Percentiles rank a stretch among this genome's conserved stretches.
These are phyloP conservation scores for Chrysolina oricalcia DNA, from an alignment of 2,888 invertebrate genomes.

Conservation along the genomic window DNA sequence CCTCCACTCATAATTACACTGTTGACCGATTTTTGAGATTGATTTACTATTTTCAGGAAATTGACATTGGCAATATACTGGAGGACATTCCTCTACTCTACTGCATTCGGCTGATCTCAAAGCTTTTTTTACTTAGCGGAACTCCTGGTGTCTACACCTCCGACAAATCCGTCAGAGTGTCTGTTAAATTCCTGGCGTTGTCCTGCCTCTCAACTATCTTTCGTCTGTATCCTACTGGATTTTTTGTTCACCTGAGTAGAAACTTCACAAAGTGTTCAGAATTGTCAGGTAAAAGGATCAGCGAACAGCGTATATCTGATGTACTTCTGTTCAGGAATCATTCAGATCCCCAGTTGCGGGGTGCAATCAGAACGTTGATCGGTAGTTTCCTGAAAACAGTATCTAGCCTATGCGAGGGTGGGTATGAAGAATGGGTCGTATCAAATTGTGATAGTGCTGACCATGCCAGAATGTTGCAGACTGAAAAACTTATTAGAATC, in stretches of 20 bases:
- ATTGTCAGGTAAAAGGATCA: constrained; percentile 56
- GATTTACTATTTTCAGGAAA: constrained; percentile 69
- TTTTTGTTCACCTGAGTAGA: constrained; percentile 79
- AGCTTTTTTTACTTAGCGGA: constrained; percentile 83
- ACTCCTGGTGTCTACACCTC: constrained; percentile 75
- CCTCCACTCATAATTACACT: too few species aligned
- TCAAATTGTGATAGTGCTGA: constrained; percentile 59
- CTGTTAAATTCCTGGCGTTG: constrained; percentile 91
- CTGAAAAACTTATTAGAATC: constrained; percentile 50
- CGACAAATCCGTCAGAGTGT: constrained; percentile 88
- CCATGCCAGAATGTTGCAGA: constrained; percentile 35
- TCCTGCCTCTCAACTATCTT: constrained; percentile 86
- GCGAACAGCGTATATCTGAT: constrained; percentile 80
- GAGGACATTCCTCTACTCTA: constrained; percentile 82
- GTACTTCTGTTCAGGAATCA: constrained; percentile 82
- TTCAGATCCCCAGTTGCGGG: constrained; percentile 87
- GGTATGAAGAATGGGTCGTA: constrained; percentile 74
- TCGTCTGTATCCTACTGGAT: constrained; percentile 81
- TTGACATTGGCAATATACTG: constrained; percentile 79
- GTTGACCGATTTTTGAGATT: not conserved
- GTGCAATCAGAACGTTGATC: constrained; percentile 80
- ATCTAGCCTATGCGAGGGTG: constrained; percentile 75
- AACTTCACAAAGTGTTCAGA: constrained; percentile 67
- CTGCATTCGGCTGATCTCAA: constrained; percentile 82
- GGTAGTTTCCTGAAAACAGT: constrained; percentile 80